Evolutionary conservation across 2,797 vertebrate species (phyloP).

Genomic region (Lepus townsendii): DNA sequence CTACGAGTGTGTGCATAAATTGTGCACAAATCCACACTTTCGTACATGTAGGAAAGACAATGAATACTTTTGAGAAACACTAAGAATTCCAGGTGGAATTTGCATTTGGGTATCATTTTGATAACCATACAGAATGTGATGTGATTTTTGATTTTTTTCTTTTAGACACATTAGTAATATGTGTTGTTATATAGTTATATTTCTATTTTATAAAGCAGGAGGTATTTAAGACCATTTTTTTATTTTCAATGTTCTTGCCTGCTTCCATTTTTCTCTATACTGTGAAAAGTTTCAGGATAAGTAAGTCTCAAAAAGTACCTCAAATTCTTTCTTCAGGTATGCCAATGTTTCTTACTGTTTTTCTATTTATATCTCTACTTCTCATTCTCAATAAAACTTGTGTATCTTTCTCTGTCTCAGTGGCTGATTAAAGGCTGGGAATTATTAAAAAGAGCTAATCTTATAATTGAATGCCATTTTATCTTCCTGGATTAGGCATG

Average conservation of each 20-base stretch:
- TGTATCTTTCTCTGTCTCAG: neutral
- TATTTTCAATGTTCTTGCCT: neutral
- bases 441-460: neutral
- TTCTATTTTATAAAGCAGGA: conserved; percentile 55
- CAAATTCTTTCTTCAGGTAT: neutral
- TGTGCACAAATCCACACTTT: conserved; percentile 72
- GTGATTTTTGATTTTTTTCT: conserved; percentile 78
- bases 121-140: conserved; percentile 74
- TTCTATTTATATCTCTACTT: neutral
- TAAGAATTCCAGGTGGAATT: conserved; percentile 81
- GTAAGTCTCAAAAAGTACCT: neutral
- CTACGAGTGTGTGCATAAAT: conserved; percentile 32
- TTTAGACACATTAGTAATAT: conserved; percentile 71
- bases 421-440: neutral
- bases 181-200: conserved; percentile 61
- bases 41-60: conserved; percentile 71
- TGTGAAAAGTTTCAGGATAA: conserved; percentile 44
- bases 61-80: conserved; percentile 84
- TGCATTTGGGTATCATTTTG: conserved; percentile 78
- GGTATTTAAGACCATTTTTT: neutral
- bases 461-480: neutral
- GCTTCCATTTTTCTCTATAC: neutral
- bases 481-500: neutral
- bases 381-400: neutral
- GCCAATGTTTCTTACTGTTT: neutral